Evolutionary conservation across 2,797 vertebrate genomes (phyloP).

Genomic region (Mormyrops attenuatus): DNA sequence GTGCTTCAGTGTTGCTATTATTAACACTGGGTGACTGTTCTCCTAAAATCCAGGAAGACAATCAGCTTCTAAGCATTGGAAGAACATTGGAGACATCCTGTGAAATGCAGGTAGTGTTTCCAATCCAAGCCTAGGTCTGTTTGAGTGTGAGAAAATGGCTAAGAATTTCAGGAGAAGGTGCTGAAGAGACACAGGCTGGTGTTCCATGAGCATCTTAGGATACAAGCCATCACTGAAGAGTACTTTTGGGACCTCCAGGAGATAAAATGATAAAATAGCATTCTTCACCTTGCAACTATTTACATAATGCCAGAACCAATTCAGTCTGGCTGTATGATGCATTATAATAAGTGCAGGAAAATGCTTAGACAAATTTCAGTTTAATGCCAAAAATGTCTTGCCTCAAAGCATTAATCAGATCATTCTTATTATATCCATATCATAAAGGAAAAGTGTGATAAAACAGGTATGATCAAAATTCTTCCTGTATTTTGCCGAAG

Average conservation of each 20-base stretch:
- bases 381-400: slow-evolving; percentile 10
- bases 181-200: neutral
- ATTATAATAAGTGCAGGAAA: neutral
- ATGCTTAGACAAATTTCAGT: neutral
- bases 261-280: neutral
- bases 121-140: slow-evolving; percentile 8
- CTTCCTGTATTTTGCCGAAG: slow-evolving; percentile 23
- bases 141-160: neutral
- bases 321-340: neutral
- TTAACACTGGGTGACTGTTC: slow-evolving; percentile 31
- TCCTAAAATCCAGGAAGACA: slow-evolving; percentile 38
- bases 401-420: slow-evolving; percentile 1
- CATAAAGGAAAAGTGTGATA: neutral
- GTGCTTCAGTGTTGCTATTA: slow-evolving; percentile 33
- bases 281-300: neutral
- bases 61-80: slow-evolving; percentile 43
- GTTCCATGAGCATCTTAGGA: neutral
- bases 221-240: neutral
- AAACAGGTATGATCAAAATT: neutral
- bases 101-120: slow-evolving; percentile 21
- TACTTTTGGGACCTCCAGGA: neutral
- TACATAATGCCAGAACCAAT: neutral
- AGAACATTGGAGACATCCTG: slow-evolving; percentile 28
- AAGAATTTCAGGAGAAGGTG: neutral
- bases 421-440: slow-evolving; percentile 4